Base-by-base conservation (phyloP, 2,113 vertebrate species). In the Balaeniceps rex region DNA sequence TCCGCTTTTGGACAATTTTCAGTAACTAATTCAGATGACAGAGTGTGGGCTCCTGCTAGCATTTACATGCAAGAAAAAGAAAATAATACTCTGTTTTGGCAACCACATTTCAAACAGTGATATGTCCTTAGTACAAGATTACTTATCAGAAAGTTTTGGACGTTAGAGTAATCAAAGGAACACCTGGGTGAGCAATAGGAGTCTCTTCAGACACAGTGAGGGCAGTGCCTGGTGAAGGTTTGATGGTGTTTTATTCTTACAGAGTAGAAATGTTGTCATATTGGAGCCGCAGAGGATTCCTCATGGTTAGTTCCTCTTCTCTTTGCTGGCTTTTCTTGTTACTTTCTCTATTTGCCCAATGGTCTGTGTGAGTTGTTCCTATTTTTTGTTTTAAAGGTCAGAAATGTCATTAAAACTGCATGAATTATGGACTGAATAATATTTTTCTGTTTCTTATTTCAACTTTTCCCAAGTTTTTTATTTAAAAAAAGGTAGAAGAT, bases 341-440 rank as follows among this genome's bases (percentile, higher is more conserved):
- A 46, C 38, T 18, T 83, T 49, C 44, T 74, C 77, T 87, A 5
- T 90, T 94, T 93, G 46, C 70, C 72, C 42, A 60, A 1, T 60
- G 64, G 63, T 83, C 83, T 77, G 64, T 89, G 70, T 93, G 68
- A 72, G 87, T 92, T 92, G 38, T 44, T 95, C 25, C 6, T 96
- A 83, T 81, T 87, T 98, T 94, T 88, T 94, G 86, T 83, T 97
- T 96, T 96, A 95, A 94, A 96, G 87, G 94, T 92, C 94, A 95
- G 88, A 88, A 98, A 90, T 94, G 85, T 86, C 88, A 93, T 92
- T 61, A 76, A 89, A 93, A 96, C 71, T 74, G 31, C 57, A 83
- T 91, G 87, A 91, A 83, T 96, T 92, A 84, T 58, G 76, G 75
- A 49, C 58, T 58, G 74, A 74, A 69, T 91, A 83, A 66, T 91